phyloP scores from a whole-genome alignment of 2,113 vertebrate species.

The Dicerorhinus sumatrensis region DNA sequence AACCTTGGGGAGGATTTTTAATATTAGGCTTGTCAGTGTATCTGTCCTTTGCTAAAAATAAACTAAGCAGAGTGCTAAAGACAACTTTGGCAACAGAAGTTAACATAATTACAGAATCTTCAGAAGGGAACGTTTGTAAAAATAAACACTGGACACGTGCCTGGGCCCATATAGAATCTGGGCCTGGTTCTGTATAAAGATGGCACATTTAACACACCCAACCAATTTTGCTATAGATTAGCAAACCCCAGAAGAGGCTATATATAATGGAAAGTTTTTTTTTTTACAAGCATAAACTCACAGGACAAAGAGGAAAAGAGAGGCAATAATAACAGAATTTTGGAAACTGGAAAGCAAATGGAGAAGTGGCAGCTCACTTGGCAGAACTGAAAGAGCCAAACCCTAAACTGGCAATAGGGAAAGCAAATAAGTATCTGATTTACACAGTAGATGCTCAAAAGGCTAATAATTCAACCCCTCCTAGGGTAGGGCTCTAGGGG shows the following conservation, averaged over 20 bases:
- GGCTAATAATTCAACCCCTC: not conserved
- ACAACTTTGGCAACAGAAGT: conserved; percentile 64
- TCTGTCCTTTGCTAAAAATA: conserved; percentile 65
- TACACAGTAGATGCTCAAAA: not conserved
- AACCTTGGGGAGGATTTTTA: conserved; percentile 44
- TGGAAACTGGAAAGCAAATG: not conserved
- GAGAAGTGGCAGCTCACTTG: not conserved
- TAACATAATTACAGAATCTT: conserved; percentile 63
- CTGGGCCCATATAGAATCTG: conserved; percentile 46
- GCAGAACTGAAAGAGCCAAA: not conserved
- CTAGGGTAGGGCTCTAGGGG: fast-evolving
- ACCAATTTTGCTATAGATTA: conserved; percentile 37
- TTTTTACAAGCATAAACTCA: not conserved
- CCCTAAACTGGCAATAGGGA: not conserved
- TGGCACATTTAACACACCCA: not conserved
- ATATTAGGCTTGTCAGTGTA: conserved; percentile 51
- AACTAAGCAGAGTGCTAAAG: conserved; percentile 43
- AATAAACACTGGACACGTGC: conserved; percentile 68
- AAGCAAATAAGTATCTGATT: not conserved
- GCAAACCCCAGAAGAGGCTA: not conserved
- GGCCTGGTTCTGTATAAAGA: conserved; percentile 3
- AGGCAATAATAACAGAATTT: conserved; percentile 10
- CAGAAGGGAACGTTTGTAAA: conserved; percentile 55
- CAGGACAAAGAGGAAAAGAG: not conserved
- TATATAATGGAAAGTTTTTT: not conserved